Base-by-base conservation (phyloP, 2,888 invertebrate species). In the Geotrupes spiniger region DNA sequence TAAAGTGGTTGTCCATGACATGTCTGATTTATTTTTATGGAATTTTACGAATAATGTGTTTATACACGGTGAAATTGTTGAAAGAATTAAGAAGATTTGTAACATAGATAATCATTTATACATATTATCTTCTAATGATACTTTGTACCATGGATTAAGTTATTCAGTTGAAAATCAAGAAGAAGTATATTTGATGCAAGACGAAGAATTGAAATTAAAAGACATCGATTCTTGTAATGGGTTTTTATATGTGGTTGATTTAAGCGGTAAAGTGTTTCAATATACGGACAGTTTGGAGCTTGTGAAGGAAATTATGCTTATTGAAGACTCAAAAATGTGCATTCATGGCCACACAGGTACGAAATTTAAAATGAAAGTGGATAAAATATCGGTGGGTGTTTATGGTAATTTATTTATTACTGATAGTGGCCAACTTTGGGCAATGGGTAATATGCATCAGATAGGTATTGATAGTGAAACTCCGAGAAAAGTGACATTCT, bases 371-470 rank as follows among this genome's bases (percentile, higher is more conserved):
- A 77, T 81, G 41, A 83, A 79, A 69, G 80, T 85, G 43, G 78
- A 79, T 53, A 78, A 78, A 63, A 75, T 87, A 54, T 79, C 81
- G 9, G 77, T 80, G 16, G 82, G 79, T 62, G 79, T 81, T 59
- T 80, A 78, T 66, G 81, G 83, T 6, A 76, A 79, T 59, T 73
- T 87, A 5, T 85, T 80, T 64, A 78, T 85, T 9, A 83, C 83
- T 36, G 82, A 81, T 58, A 78, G 75, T 68, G 84, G 84, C 8
- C 81, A 85, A 59, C 73, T 87, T 1, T 86, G 85, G 85, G 85
- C 83, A 1, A 81, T 78, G 31, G 86, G 86, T 42, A 68, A 72
- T 61, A 85, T 85, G 77, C 81, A 83, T 4, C 83, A 85, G 66
- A 78, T 86, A 59, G 78, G 80, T 40, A 74, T 85, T 60, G 79